A percentile compares a stretch with the other conserved stretches of the same genome.
phyloP scores from a whole-genome alignment of 2,797 vertebrate species.

The Buphagus erythrorhynchus region DNA sequence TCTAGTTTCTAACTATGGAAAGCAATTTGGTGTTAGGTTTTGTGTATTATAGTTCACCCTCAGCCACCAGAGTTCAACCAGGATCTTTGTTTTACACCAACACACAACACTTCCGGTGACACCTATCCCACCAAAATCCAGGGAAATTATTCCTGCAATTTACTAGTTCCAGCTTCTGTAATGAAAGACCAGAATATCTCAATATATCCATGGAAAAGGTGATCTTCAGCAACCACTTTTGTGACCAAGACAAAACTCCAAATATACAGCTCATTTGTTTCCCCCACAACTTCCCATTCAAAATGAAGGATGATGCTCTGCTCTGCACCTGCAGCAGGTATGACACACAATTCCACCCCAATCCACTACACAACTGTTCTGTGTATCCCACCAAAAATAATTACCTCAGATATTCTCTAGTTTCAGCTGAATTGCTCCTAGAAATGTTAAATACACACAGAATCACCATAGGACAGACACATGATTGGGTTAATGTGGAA shows the following conservation, averaged over 20 bases:
- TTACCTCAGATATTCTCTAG: neutral
- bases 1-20: neutral
- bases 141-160: neutral
- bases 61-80: too few species aligned
- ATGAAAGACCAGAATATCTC: neutral
- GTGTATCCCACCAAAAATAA: neutral
- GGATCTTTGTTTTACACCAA: neutral
- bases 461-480: neutral
- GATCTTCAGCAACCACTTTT: neutral
- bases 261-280: neutral
- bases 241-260: neutral
- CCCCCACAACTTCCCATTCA: neutral
- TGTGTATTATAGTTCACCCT: fast-evolving
- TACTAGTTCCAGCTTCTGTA: neutral
- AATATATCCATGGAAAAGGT: neutral
- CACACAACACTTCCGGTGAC: neutral
- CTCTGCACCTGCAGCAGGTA: neutral
- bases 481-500: fast-evolving
- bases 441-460: neutral
- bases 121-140: fast-evolving
- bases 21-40: neutral
- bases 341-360: fast-evolving
- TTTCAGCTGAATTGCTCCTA: neutral
- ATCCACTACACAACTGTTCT: fast-evolving
- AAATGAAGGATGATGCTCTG: fast-evolving